phyloP scores from a whole-genome alignment of 2,113 vertebrate species.

The Tenebrosternarchus preto region DNA sequence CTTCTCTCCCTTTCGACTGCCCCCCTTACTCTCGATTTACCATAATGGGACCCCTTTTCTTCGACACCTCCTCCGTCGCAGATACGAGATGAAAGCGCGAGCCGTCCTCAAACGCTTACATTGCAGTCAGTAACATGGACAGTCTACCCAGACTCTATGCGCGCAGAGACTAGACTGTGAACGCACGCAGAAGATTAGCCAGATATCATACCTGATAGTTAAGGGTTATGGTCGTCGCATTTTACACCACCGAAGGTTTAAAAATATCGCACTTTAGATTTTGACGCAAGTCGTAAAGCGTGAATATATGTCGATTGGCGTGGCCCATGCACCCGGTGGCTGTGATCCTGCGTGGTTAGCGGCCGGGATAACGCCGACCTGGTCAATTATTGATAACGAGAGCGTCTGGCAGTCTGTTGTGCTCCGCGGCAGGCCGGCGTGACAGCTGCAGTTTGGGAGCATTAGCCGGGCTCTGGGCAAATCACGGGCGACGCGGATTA shows the following conservation, averaged over 20 bases:
- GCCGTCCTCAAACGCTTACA: background rate
- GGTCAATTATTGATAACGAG: slow-evolving; percentile 73
- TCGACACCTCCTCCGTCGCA: slow-evolving; percentile 65
- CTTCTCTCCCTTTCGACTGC: background rate
- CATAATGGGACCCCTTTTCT: slow-evolving; percentile 37
- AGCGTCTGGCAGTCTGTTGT: slow-evolving; percentile 71
- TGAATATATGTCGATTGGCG: background rate
- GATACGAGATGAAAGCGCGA: slow-evolving; percentile 67
- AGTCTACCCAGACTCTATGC: too few relatives aligned
- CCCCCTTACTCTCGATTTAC: slow-evolving; percentile 3
- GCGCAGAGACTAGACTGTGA: too few relatives aligned
- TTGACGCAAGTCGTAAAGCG: background rate
- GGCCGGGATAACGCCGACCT: too few relatives aligned
- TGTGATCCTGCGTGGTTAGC: too few relatives aligned
- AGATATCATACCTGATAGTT: too few relatives aligned
- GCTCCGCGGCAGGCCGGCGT: slow-evolving; percentile 55
- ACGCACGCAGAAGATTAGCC: too few relatives aligned
- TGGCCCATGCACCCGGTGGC: too few relatives aligned
- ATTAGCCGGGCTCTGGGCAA: slow-evolving; percentile 65
- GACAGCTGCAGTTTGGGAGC: slow-evolving; percentile 75
- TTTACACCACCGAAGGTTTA: background rate
- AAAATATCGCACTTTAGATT: too few relatives aligned
- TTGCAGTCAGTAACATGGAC: background rate
- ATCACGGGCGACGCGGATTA: slow-evolving; percentile 73
- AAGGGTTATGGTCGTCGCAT: too few relatives aligned